These are phyloP conservation scores for Phataginus tetradactyla DNA, from an alignment of 2,797 vertebrate species.

Conservation along the genomic window DNA sequence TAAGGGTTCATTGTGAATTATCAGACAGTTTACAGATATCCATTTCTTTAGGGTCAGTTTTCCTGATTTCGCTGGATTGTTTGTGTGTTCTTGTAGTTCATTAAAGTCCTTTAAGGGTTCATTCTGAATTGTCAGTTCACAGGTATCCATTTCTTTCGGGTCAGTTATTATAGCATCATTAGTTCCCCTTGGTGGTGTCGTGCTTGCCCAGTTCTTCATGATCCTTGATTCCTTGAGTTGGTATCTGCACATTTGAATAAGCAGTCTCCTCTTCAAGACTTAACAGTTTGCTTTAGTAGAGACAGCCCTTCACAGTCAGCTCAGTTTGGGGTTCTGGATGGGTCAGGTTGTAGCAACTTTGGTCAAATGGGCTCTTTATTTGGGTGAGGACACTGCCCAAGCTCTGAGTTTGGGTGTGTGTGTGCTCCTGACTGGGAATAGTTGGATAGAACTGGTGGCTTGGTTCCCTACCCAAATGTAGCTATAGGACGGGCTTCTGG, in stretches of 20 bases:
- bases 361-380: neutral
- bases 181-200: neutral
- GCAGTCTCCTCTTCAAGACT: neutral
- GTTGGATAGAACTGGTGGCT: neutral
- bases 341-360: neutral
- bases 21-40: neutral
- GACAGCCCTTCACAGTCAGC: neutral
- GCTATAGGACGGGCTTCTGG: neutral
- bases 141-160: neutral
- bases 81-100: neutral
- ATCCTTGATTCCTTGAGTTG: neutral
- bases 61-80: neutral
- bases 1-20: neutral
- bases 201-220: neutral
- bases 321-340: neutral
- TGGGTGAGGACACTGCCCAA: neutral
- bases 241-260: neutral
- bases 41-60: neutral
- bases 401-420: neutral
- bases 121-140: neutral
- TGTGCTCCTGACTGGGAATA: neutral
- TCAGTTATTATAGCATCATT: neutral
- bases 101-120: neutral
- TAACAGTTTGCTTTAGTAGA: neutral
- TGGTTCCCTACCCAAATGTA: neutral